Base-by-base conservation (phyloP, 2,113 vertebrate species). In the Protobothrops flavoviridis region DNA sequence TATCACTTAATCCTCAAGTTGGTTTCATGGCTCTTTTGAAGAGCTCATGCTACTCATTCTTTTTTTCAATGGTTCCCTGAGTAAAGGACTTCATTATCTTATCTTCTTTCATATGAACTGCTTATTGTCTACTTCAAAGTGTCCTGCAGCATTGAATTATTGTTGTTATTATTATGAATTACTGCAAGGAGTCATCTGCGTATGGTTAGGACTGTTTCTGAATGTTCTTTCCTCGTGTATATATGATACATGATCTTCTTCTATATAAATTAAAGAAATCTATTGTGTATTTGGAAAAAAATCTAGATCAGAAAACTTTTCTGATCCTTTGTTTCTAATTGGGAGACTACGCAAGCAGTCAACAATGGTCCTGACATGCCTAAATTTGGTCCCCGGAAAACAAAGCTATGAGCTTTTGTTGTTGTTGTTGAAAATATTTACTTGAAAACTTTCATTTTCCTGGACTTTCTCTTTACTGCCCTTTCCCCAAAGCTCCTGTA, bases 1-100 rank as follows among this genome's bases (percentile, higher is more conserved):
- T 61, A 53, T 26, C 45, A 21, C 61, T 55, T 43, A 81, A 52
- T 33, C 26, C 56, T 86, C 74, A 50, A 24, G 86, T 53, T 59
- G 55, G 39, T 90, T 29, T 90, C 55, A 52, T 29, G 20, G 21
- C 2, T 81, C 33, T 92, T 89, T 81, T 48, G 24, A 56, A 81
- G 26, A 69, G 48, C 39, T 12, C 8, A 29, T 61, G 12, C 48
- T 21, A 53, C 12, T 15, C 53, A 10, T 10, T 26, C 43, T 56
- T 26, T 20, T n/a, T 23, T 64, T 24, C 15, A 24, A 61, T 23
- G 12, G 10, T 43, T 53, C n/a, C 4, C 29, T 10, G 23, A 55
- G 89, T 55, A 90, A 93, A 87, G 48, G 89, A 93, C 92, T 93
- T 90, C 59, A 20, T 45, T 29, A 24, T 17, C 3, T 43, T 23